Evolutionary conservation across 2,888 invertebrate species (phyloP).

Genomic region (Athalia circularis): DNA sequence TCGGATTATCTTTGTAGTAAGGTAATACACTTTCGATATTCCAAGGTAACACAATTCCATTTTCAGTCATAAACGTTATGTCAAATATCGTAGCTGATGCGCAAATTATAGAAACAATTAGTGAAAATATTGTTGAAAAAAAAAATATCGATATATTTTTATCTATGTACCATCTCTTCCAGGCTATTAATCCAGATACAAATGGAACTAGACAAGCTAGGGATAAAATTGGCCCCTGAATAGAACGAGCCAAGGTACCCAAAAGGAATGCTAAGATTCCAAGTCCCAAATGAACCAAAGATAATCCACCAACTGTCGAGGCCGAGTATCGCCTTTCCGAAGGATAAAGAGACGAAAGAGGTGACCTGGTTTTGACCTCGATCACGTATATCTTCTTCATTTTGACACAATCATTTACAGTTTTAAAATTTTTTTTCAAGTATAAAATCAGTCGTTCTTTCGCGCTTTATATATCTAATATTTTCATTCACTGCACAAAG

Average conservation of each 20-base stretch:
- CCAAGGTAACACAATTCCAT: conserved; percentile 48
- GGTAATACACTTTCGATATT: conserved; percentile 48
- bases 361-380: conserved; percentile 80
- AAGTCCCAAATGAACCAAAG: conserved; percentile 80
- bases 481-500: no score
- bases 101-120: conserved; percentile 75
- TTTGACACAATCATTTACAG: background rate
- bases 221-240: conserved; percentile 62
- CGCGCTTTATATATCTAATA: no score
- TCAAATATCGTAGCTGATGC: conserved; percentile 75
- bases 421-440: no score
- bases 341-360: conserved; percentile 78
- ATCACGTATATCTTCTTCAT: conserved; percentile 84
- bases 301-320: conserved; percentile 80
- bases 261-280: conserved; percentile 78
- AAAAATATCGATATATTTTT: conserved; percentile 81
- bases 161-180: conserved; percentile 82
- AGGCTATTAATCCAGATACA: conserved; percentile 78
- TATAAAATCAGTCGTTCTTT: no score
- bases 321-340: conserved; percentile 82
- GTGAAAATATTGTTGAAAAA: conserved; percentile 76
- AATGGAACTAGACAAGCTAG: conserved; percentile 61
- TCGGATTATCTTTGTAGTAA: background rate
- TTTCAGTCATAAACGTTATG: conserved; percentile 68
- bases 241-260: conserved; percentile 75